A percentile compares a stretch with the other conserved stretches of the same genome.
These are phyloP conservation scores for Conus betulinus DNA, from an alignment of 1,140 invertebrate genomes.

Conservation along the genomic window DNA sequence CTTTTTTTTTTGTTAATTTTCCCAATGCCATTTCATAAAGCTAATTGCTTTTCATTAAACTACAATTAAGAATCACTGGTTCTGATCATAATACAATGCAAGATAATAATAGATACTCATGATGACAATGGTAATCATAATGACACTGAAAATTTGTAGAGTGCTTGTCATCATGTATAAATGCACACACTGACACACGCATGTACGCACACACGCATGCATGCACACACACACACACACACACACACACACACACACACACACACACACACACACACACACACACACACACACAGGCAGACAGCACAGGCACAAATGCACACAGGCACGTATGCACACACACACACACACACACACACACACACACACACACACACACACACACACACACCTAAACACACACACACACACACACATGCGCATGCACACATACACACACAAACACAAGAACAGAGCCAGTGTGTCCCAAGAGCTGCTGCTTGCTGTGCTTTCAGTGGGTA, in stretches of 20 bases:
- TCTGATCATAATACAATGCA: no score
- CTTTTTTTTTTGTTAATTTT: not conserved
- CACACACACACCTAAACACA: not conserved
- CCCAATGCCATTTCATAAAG: not conserved
- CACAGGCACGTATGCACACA: not conserved
- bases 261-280: not conserved
- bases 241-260: not conserved
- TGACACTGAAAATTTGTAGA: no score
- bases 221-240: not conserved
- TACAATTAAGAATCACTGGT: no score
- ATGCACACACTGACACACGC: not conserved
- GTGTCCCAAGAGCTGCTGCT: no score
- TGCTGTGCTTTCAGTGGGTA: constrained; percentile 62
- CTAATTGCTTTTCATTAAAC: no score
- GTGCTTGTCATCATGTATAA: no score
- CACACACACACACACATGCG: not conserved
- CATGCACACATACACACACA: no score
- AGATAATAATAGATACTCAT: no score
- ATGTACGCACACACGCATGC: no score
- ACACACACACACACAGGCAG: not conserved
- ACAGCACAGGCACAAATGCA: not conserved
- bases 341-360: not conserved
- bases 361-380: not conserved
- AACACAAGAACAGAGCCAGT: not conserved
- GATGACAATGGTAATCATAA: no score